phyloP scores from a whole-genome alignment of 2,113 vertebrate species.

The Neolamprologus ventralis region DNA sequence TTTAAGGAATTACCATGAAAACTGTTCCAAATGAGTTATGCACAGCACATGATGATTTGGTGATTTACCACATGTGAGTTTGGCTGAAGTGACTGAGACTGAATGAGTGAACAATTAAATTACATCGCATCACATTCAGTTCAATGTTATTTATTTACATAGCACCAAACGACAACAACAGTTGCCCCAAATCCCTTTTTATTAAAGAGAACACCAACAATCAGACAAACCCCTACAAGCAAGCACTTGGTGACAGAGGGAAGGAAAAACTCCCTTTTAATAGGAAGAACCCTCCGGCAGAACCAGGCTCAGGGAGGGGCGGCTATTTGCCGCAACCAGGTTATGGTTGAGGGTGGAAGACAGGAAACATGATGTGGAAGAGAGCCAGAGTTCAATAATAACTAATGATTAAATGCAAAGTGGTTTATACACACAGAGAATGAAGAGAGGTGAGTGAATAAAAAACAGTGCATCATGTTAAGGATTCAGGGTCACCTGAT shows the following conservation, averaged over 20 bases:
- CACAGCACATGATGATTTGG: not conserved
- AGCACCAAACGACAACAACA: not conserved
- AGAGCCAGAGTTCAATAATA: not conserved
- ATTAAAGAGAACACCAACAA: not conserved
- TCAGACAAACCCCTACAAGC: not conserved
- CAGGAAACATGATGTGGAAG: not conserved
- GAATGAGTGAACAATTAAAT: not conserved
- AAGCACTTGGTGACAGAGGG: not conserved
- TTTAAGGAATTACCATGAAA: not conserved
- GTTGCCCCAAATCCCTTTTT: not conserved
- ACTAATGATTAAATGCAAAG: not conserved
- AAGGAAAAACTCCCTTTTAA: not conserved
- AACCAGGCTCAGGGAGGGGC: not conserved
- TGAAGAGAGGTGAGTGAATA: not conserved
- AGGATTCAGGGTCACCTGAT: not conserved
- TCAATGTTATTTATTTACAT: not conserved
- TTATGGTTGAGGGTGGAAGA: not conserved
- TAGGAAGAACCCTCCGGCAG: not conserved
- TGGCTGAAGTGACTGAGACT: not conserved
- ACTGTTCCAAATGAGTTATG: not conserved
- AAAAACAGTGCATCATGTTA: not conserved
- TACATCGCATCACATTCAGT: not conserved
- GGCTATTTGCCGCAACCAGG: fast-evolving
- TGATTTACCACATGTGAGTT: not conserved
- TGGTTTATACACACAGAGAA: not conserved